Base-by-base conservation (phyloP, 1,140 invertebrate species). In the Cotesia vestalis region DNA sequence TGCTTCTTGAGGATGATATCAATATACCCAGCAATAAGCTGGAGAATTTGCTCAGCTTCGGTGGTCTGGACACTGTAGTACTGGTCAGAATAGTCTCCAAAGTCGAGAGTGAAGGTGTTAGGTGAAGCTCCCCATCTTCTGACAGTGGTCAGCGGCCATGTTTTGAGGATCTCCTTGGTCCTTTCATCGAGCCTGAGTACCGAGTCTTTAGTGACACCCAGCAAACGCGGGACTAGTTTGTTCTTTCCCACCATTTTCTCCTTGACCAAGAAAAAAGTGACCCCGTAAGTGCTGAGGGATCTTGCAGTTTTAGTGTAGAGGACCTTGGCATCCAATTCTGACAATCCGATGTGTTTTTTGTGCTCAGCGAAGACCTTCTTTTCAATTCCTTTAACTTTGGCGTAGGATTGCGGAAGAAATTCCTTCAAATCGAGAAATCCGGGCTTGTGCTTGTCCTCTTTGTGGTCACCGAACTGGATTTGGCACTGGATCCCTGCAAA, bases 181-280 rank as follows among this genome's bases (percentile, higher is more conserved):
- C 94, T 95, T 85, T 99, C 98, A 87, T 99, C 98, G 67, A 99
- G 90, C 17, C 98, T 91, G 66, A 99, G 89, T 3, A 99, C 97
- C 6, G 96, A 98, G 82, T 99, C 98, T 85, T 99, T 99, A 34
- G 96, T 99, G 2, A 99, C 96, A 20, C 98, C 98, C 60, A 99
- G 89, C 9, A 99, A 88, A 53, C 98, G 92, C 0, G 98, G 98
- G 12, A 98, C 97, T 63, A 99, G 87, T 83, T 99, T 99, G 86
- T 99, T 99, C 87, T 98, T 99, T 59, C 97, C 96, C 83, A 96
- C 94, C 94, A 98, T 95, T 87, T 98, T 98, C 83, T 98, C 93
- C 87, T 99, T 99, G 8, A 99, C 98, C n/a, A 99, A 87, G 88
- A 99, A 99, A 90, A 99, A 99, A 0, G 98, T 98, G 2, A 99